A percentile compares a stretch with the other conserved stretches of the same genome.
phyloP scores from a whole-genome alignment of 2,888 invertebrate genomes.

The Danaus chrysippus region DNA sequence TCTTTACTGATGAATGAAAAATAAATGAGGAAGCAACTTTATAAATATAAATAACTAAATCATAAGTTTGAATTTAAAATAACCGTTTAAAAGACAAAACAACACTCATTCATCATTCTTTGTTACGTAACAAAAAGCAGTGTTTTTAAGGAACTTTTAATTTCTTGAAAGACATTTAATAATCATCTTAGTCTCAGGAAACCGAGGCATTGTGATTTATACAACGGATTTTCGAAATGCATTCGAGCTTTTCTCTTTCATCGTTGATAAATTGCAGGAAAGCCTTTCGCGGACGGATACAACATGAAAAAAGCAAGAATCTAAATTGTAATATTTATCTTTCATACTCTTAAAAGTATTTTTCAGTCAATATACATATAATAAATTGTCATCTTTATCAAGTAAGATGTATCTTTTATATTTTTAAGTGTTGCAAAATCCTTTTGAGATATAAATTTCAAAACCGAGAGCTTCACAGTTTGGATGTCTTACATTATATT shows the following conservation, averaged over 20 bases:
- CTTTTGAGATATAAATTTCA: no score
- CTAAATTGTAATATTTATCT: constrained; percentile 33
- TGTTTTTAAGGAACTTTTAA: constrained; percentile 20
- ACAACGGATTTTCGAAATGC: constrained; percentile 36
- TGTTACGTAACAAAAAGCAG: not conserved
- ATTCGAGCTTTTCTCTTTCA: constrained; percentile 32
- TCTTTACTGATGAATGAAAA: no score
- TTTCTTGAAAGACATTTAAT: constrained; percentile 24
- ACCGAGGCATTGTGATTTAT: constrained; percentile 27
- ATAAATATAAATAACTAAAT: not conserved
- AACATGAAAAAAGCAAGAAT: constrained; percentile 32
- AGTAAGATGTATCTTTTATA: not conserved
- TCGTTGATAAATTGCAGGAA: constrained; percentile 36
- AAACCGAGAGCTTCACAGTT: no score
- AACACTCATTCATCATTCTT: not conserved
- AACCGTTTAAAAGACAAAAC: not conserved
- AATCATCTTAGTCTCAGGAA: constrained; percentile 26
- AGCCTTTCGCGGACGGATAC: constrained; percentile 32
- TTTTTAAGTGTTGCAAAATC: not conserved
- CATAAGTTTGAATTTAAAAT: not conserved
- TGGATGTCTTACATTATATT: no score
- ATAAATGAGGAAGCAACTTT: no score
- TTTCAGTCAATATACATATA: constrained; percentile 27
- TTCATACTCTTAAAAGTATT: constrained; percentile 15
- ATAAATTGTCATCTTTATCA: constrained; percentile 1